Evolutionary conservation across 2,888 invertebrate species (phyloP), one percentile per base, ranked within the genome.

Genomic region (Aporophyla lueneburgensis): DNA sequence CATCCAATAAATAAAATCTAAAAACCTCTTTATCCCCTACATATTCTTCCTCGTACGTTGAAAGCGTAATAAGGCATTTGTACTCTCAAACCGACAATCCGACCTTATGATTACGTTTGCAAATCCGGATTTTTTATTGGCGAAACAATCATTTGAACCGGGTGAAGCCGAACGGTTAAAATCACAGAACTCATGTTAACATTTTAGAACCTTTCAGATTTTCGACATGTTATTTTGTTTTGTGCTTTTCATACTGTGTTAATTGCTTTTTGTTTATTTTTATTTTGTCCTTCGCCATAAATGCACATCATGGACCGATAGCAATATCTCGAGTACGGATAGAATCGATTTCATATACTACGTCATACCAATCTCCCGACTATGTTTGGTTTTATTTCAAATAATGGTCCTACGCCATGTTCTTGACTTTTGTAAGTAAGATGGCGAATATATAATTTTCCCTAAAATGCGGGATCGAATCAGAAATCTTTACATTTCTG

Each of bases 121-220:
- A 87, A 87, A 87, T 88, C 75, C 69, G 19, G 40, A 9, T 67
- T 88, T 84, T 84, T 88, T 86, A 80, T 78, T 87, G 62, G 65
- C 27, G n/a, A 40, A 71, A 69, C 78, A 86, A 87, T 87, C 69
- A 85, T 72, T 10, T 80, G 43, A 62, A 70, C 56, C 24, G 68
- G 19, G 0, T 71, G 14, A 74, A 51, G 51, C 62, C 71, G 58
- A 79, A 74, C 33, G 78, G 43, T 63, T 73, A 72, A 87, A 87
- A 87, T 85, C 78, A 81, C 72, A 80, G 61, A 72, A 59, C 62
- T 65, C 70, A 33, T 53, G 63, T 67, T 49, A 65, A 83, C 72
- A 70, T 71, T 56, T 67, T 53, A 73, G 58, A 61, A 51, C 24
- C 27, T 67, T 84, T 86, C 71, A 74, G 73, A 68, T 24, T 79